A percentile compares a stretch with the other conserved stretches of the same genome.
Conservation (phyloP, 2,113 vertebrate genomes). For the Lophochroa leadbeateri region DNA sequence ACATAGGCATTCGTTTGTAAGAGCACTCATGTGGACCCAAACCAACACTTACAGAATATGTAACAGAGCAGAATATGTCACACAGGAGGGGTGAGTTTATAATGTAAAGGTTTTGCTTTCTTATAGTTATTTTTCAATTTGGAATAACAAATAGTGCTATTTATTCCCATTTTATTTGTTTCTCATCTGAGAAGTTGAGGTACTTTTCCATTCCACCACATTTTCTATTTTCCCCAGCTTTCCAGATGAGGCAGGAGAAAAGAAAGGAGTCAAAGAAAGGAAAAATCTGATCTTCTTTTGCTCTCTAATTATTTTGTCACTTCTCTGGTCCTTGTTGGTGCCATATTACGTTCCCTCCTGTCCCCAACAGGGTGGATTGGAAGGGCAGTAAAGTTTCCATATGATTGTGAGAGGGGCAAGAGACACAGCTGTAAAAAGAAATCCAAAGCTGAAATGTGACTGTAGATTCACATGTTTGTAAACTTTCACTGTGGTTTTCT, state of each 20-base stretch:
- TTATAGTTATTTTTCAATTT: not conserved
- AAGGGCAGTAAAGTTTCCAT: not conserved
- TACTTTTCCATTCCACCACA: not conserved
- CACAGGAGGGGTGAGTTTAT: not conserved
- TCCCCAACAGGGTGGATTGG: not conserved
- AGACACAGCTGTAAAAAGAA: not conserved
- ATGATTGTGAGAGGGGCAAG: not conserved
- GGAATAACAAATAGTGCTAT: not conserved
- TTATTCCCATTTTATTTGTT: not conserved
- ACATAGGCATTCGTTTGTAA: rapidly evolving
- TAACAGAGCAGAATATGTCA: not conserved
- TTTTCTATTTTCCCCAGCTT: not conserved
- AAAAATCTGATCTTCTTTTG: not conserved
- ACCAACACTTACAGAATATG: not conserved
- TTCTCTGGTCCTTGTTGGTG: not conserved
- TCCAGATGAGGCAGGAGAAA: not conserved
- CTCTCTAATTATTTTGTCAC: not conserved
- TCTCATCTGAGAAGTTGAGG: not conserved
- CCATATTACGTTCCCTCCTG: rapidly evolving
- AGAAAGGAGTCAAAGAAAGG: not conserved
- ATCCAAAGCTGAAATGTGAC: not conserved
- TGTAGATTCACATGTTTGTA: not conserved
- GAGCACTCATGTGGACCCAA: not conserved
- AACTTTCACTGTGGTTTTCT: not conserved
- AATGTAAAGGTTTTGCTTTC: not conserved